phyloP scores from a whole-genome alignment of 2,888 invertebrate genomes.

The Muschampia plurimacula region DNA sequence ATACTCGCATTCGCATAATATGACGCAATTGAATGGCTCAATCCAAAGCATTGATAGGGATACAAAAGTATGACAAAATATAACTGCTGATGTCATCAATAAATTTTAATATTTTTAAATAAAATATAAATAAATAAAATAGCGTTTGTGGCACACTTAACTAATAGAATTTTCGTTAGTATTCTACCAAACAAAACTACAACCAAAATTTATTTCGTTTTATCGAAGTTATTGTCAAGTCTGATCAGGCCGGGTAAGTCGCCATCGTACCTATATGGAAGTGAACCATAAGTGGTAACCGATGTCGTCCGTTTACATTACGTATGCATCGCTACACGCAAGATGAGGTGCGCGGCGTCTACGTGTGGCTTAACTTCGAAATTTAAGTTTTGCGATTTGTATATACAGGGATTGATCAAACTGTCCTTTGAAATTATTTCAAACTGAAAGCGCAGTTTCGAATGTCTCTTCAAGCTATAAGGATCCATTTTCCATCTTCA shows the following conservation, averaged over 20 bases:
- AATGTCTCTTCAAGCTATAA: no score
- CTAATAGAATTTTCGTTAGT: not conserved
- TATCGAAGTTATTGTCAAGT: conserved; percentile 13
- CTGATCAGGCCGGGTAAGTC: conserved; percentile 15
- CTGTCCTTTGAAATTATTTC: no score
- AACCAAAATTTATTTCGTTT: not conserved
- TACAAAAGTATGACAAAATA: no score
- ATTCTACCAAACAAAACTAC: not conserved
- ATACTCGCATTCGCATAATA: no score
- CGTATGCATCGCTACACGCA: conserved; percentile 43
- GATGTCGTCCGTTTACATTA: conserved; percentile 42
- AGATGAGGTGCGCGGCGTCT: conserved; percentile 24
- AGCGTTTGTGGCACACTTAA: no score
- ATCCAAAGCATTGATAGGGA: no score
- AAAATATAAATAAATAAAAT: no score
- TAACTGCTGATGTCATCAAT: no score
- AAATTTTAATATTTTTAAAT: no score
- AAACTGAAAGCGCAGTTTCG: no score
- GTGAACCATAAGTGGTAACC: conserved; percentile 41
- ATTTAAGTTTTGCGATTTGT: not conserved
- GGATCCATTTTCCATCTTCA: no score
- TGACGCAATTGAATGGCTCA: no score
- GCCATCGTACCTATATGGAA: conserved; percentile 37
- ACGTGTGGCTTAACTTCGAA: conserved; percentile 14
- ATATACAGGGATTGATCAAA: not conserved